A percentile compares a stretch with the other conserved stretches of the same genome.
Evolutionary conservation across 64 coral and sea anemone genomes (phyloP).

Genomic region (Cladopsammia gracilis): DNA sequence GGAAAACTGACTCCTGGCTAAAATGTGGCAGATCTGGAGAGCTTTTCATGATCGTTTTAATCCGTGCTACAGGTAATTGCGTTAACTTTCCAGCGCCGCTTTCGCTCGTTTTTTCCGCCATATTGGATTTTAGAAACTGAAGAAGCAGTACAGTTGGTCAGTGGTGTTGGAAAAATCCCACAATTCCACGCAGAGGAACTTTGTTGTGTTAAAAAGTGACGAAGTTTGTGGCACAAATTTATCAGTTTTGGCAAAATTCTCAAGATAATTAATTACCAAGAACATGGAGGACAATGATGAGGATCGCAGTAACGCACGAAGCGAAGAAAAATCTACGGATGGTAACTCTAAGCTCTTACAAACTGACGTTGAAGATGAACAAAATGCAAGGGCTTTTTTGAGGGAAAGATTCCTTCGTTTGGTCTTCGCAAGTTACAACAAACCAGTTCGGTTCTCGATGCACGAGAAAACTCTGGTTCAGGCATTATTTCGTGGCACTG

Average conservation of each 20-base stretch:
- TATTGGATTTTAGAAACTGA: conserved; percentile 70
- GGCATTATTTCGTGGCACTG: conserved; percentile 85
- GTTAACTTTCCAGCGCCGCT: conserved; percentile 69
- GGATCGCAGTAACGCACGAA: background rate
- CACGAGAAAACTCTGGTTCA: conserved; percentile 84
- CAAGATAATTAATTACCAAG: background rate
- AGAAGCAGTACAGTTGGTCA: background rate
- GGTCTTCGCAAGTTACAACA: conserved; percentile 72
- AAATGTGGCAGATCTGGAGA: conserved; percentile 84
- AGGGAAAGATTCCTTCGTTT: conserved; percentile 80
- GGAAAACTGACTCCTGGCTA: conserved; percentile 97
- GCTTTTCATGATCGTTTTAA: conserved; percentile 99
- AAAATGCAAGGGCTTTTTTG: conserved; percentile 76
- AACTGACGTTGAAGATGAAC: conserved; percentile 50
- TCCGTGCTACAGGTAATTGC: conserved; percentile 82
- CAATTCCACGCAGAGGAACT: background rate
- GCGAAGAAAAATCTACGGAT: background rate
- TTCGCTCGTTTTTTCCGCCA: conserved; percentile 92
- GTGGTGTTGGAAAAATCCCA: background rate
- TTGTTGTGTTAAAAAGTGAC: background rate
- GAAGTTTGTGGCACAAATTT: too few species aligned
- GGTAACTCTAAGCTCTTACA: background rate
- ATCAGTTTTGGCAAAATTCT: background rate
- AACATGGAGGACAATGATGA: background rate
- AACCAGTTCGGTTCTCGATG: conserved; percentile 76